Evolutionary conservation across 1,140 invertebrate genomes (phyloP).

Genomic region (Heliconius himera): DNA sequence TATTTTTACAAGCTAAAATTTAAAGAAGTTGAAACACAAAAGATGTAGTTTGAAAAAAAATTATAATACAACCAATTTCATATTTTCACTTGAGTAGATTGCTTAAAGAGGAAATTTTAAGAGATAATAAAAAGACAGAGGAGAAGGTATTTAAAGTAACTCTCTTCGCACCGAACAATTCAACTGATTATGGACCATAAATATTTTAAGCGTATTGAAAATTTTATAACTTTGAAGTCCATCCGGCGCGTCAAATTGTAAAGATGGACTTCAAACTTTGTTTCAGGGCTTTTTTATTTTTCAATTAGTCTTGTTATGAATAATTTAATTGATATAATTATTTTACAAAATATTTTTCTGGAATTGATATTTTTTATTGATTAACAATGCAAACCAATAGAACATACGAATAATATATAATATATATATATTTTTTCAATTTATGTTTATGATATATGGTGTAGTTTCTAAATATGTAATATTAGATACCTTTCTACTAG

Average conservation of each 20-base stretch:
- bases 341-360: not conserved
- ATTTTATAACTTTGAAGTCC: conserved; percentile 27
- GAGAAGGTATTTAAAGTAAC: not conserved
- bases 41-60: not conserved
- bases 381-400: too few species aligned
- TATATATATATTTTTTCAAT: too few species aligned
- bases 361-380: too few species aligned
- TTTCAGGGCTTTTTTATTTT: conserved; percentile 3
- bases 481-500: too few species aligned
- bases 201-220: conserved; percentile 24
- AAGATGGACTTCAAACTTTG: conserved; percentile 11
- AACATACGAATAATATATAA: too few species aligned
- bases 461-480: too few species aligned
- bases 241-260: conserved; percentile 14
- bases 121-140: not conserved
- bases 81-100: not conserved
- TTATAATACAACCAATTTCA: not conserved
- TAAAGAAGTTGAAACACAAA: too few species aligned
- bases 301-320: not conserved
- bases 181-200: conserved; percentile 6
- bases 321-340: not conserved
- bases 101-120: not conserved
- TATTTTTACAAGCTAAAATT: too few species aligned
- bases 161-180: not conserved
- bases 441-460: too few species aligned